A percentile compares a stretch with the other conserved stretches of the same genome.
These are phyloP conservation scores for Burhinus oedicnemus DNA, from an alignment of 2,113 vertebrate genomes.

Conservation along the genomic window DNA sequence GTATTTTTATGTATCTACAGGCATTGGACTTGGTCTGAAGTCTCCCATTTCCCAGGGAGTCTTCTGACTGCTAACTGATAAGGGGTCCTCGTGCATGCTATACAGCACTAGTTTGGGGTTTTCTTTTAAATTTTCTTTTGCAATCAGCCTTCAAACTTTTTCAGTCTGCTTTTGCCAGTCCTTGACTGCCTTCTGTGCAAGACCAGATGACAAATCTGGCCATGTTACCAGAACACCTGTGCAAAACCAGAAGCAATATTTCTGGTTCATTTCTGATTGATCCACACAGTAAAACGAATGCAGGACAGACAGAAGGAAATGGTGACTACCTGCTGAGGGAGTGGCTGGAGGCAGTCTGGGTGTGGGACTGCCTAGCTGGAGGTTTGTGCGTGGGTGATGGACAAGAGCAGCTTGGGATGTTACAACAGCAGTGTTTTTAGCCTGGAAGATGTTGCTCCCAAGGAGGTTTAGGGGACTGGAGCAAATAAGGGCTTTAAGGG, in stretches of 20 bases:
- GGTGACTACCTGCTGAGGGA: neutral
- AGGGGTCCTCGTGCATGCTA: rapidly evolving
- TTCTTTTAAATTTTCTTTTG: neutral
- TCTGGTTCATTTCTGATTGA: neutral
- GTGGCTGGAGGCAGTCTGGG: neutral
- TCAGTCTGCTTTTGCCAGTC: neutral
- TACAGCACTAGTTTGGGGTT: neutral
- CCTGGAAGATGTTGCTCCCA: neutral
- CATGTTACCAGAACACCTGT: neutral
- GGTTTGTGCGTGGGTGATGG: neutral
- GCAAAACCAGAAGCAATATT: neutral
- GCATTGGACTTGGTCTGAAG: neutral
- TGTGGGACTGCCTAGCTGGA: neutral
- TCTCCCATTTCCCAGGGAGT: neutral
- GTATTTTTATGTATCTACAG: neutral
- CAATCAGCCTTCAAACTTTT: neutral
- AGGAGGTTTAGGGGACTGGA: neutral
- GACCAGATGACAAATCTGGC: neutral
- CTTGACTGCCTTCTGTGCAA: neutral
- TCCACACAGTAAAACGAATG: neutral
- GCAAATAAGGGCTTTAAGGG: neutral
- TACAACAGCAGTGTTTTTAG: neutral
- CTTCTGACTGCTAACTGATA: neutral
- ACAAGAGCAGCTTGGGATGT: neutral
- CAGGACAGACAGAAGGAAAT: neutral